These are phyloP conservation scores for Vespertilio murinus DNA, from an alignment of 2,797 vertebrate species.

Conservation along the genomic window DNA sequence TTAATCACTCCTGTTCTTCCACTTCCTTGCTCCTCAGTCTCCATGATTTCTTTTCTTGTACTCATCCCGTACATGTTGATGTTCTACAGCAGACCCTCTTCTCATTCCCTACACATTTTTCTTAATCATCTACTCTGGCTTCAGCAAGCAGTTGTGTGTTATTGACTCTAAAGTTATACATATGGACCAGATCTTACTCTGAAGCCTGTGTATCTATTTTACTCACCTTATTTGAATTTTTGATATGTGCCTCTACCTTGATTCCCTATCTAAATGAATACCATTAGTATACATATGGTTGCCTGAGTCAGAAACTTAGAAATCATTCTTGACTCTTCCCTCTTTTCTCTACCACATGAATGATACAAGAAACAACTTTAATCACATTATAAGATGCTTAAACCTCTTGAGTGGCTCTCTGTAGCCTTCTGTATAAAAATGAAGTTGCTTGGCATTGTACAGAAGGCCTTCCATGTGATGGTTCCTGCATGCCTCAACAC, in stretches of 20 bases:
- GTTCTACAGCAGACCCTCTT: neutral
- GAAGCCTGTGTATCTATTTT: neutral
- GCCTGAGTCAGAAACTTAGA: neutral
- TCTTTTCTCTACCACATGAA: neutral
- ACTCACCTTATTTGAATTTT: neutral
- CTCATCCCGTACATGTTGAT: neutral
- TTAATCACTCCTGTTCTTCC: neutral
- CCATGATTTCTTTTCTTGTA: neutral
- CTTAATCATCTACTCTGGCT: neutral
- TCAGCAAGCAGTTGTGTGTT: neutral
- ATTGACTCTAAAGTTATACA: neutral
- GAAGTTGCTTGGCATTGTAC: neutral
- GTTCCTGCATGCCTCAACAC: neutral
- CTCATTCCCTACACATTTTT: neutral
- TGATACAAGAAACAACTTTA: neutral
- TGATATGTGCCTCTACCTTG: neutral
- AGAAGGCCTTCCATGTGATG: neutral
- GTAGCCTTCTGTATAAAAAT: neutral
- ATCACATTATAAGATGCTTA: neutral
- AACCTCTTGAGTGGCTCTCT: neutral
- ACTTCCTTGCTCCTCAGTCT: neutral
- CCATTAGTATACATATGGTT: neutral
- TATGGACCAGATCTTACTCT: constrained; percentile 8
- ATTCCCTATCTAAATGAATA: neutral
- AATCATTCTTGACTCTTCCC: neutral